phyloP scores from a whole-genome alignment of 2,797 vertebrate species.

The Pygocentrus nattereri region DNA sequence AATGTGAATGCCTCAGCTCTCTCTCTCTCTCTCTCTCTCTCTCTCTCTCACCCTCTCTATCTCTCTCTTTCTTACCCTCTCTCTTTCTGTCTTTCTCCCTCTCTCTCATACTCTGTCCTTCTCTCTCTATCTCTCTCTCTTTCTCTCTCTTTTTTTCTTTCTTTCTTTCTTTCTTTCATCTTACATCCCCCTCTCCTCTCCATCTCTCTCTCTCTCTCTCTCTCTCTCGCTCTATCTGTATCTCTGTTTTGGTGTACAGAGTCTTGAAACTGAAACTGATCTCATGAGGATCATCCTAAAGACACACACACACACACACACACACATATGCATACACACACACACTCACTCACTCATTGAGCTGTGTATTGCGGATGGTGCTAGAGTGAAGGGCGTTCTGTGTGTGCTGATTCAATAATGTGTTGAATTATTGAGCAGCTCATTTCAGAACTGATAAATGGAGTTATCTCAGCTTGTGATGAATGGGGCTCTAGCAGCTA shows the following conservation, averaged over 20 bases:
- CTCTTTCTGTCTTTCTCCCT: neutral
- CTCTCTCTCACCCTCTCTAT: neutral
- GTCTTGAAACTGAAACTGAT: neutral
- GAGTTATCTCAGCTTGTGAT: conserved; percentile 74
- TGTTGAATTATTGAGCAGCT: conserved; percentile 84
- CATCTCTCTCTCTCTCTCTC: conserved; percentile 46
- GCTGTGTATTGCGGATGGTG: neutral
- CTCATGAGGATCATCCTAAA: neutral
- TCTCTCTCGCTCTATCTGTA: neutral
- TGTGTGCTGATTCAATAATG: conserved; percentile 69
- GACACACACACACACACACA: neutral
- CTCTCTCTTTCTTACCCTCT: conserved; percentile 2
- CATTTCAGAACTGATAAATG: conserved; percentile 80
- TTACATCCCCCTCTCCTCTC: conserved; percentile 23
- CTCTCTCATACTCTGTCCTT: conserved; percentile 15
- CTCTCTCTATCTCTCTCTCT: neutral
- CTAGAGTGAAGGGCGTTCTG: conserved; percentile 45
- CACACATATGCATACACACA: neutral
- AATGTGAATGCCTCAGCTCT: conserved; percentile 12
- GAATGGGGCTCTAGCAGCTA: conserved; percentile 67
- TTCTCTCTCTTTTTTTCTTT: conserved; percentile 44
- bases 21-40: neutral
- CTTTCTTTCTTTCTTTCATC: conserved; percentile 35
- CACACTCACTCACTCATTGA: neutral
- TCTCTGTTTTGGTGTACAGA: neutral